Evolutionary conservation across 1,140 invertebrate species (phyloP), one percentile per base, ranked within the genome.

Genomic region (Drosophila melanica): DNA sequence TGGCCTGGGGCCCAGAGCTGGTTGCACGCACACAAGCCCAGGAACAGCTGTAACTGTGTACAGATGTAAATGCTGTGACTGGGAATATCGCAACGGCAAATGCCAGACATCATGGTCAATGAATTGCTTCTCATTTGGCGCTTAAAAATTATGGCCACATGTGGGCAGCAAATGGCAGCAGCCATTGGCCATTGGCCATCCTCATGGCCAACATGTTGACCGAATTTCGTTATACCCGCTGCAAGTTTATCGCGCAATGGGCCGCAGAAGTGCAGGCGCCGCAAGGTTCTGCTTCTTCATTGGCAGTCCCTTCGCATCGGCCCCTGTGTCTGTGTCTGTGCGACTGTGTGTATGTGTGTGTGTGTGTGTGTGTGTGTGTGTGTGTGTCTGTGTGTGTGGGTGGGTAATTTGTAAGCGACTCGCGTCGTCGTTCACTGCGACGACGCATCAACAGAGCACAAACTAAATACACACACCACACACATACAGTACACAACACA

Each of bases 91-190:
- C 58, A 79, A 73, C 23, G 44, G 35, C 79, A 75, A 81, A 76
- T 73, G 65, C 67, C 82, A 82, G 76, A 77, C 82, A 82, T 87
- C 82, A 87, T 77, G 82, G 79, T 78, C 79, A 87, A 89, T 87
- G 74, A 81, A 89, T 89, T 77, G 76, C 84, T 81, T 86, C 84
- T 84, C 82, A 87, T 87, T 87, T 87, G 82, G 69, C 79, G 82
- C 77, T 87, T 84, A 77, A 87, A 89, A 87, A 79, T 87, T 89
- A 87, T 87, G 69, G 82, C 84, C 82, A 89, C 84, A 89, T 89
- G 84, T 89, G 82, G 79, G 79, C 77, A 87, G 76, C 77, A 70
- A 75, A 81, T 48, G 63, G 57, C 74, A 68, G 75, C 57, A 55
- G 51, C 53, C 59, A 60, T 33, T 66, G 30, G 30, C 58, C 59